phyloP scores from a whole-genome alignment of 2,888 invertebrate species.

The Biston stratarius region DNA sequence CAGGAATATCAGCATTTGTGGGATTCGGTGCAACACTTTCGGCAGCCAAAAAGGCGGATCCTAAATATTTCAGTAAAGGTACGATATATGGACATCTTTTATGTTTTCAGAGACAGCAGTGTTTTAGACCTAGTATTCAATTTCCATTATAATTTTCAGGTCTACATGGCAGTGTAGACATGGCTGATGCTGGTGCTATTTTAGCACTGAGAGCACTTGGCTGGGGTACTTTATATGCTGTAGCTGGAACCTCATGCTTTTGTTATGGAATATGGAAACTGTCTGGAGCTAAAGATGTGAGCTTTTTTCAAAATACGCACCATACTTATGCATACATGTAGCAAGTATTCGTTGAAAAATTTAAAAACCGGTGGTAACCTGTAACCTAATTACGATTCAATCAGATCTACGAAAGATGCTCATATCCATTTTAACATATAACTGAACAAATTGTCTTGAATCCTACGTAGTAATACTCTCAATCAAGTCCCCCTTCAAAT shows the following conservation, averaged over 20 bases:
- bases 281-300: conserved; percentile 94
- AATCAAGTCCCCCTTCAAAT: too few relatives aligned
- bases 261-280: conserved; percentile 95
- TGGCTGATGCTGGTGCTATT: conserved; percentile 91
- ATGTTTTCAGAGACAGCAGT: background rate
- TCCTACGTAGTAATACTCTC: too few relatives aligned
- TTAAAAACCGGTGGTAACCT: too few relatives aligned
- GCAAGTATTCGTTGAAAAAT: background rate
- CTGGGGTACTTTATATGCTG: conserved; percentile 95
- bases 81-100: background rate
- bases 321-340: background rate
- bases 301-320: conserved; percentile 49
- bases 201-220: conserved; percentile 94
- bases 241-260: conserved; percentile 93
- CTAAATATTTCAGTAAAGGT: conserved; percentile 92
- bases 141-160: conserved; percentile 61
- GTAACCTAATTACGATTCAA: too few relatives aligned
- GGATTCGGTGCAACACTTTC: conserved; percentile 94
- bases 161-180: conserved; percentile 85
- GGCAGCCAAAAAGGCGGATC: conserved; percentile 92
- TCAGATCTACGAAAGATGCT: too few relatives aligned
- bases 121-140: background rate
- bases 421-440: too few relatives aligned
- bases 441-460: too few relatives aligned
- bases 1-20: conserved; percentile 92